Base-by-base conservation (phyloP, 2,797 vertebrate genomes). In the Crocodylus rhombifer region DNA sequence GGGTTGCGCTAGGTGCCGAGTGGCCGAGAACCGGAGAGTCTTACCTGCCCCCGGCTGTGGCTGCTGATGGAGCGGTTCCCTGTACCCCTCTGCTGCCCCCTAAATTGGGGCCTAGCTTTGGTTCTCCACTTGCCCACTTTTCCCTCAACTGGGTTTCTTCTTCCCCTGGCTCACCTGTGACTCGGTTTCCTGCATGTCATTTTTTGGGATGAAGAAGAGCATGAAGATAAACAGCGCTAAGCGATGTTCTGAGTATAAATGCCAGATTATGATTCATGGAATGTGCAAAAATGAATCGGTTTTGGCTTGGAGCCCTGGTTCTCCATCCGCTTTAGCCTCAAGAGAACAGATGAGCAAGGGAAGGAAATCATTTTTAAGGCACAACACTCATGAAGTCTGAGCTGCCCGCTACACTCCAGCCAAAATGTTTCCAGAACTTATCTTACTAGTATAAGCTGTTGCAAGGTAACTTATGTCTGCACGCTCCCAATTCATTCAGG, bases 151-250 rank as follows among this genome's bases (percentile, higher is more conserved):
- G 42, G 42, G 42, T 51, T 51, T 51, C 42, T 51, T 51, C 42
- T 51, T 51, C 42, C 42, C 9, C 42, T 51, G 42, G 42, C 42
- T 51, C 42, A 86, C 16, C 74, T 0, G 0, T 36, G 90, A 80
- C 12, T 25, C 82, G 42, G 2, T 11, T 79, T 63, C 55, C 36
- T 81, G 20, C 3, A 0, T 10, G 3, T 12, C n/a, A 0, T 0
- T 51, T 11, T 2, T 73, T 83, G 28, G 8, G 1, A 3, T 60
- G 30, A 80, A 80, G 58, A 61, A 58, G 4, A 51, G 89, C 63
- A 87, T 21, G 0, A 0, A 69, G 81, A 28, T 14, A n/a, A 60
- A 80, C 81, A 81, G 86, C 23, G 7, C 30, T 86, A 51, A 4
- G 0, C 1, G 30, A 33, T 0, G 1, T 69, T 84, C 79, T 92